phyloP scores from a whole-genome alignment of 2,113 vertebrate genomes.

The Orthonyx spaldingii region DNA sequence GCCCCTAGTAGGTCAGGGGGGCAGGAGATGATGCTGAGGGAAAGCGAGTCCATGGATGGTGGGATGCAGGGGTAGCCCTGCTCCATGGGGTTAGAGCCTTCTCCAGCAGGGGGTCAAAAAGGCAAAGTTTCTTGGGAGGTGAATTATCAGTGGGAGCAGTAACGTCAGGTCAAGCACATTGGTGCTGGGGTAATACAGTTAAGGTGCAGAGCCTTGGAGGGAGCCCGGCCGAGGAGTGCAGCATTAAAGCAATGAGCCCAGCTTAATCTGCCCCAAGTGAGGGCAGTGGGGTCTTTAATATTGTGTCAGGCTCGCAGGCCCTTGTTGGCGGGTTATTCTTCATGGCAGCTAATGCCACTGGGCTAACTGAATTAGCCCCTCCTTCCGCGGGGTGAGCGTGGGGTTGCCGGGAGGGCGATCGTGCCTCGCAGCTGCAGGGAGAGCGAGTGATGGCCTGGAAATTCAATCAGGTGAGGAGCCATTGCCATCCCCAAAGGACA shows the following conservation, averaged over 20 bases:
- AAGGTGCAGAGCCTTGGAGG: conserved; percentile 76
- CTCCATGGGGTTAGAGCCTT: conserved; percentile 19
- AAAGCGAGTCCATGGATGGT: accelerated
- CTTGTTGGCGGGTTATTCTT: conserved; percentile 79
- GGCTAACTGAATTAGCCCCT: conserved; percentile 90
- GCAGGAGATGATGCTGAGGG: neutral
- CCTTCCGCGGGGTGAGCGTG: conserved; percentile 74
- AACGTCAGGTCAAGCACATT: conserved; percentile 74
- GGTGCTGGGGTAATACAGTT: conserved; percentile 85
- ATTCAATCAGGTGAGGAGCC: conserved; percentile 80
- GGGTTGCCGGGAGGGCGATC: conserved; percentile 83
- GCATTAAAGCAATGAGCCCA: conserved; percentile 84
- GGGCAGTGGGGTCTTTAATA: conserved; percentile 83
- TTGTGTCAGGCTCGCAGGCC: conserved; percentile 74
- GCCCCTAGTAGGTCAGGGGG: neutral
- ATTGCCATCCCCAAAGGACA: conserved; percentile 45
- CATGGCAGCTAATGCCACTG: conserved; percentile 81
- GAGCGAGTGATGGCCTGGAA: conserved; percentile 70
- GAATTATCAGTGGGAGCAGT: conserved; percentile 81
- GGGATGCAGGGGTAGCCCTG: neutral
- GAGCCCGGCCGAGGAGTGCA: conserved; percentile 65
- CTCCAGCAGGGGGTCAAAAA: conserved; percentile 81
- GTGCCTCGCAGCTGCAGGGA: conserved; percentile 78
- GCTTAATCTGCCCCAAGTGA: conserved; percentile 87
- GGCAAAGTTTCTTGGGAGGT: conserved; percentile 87